phyloP scores from a whole-genome alignment of 2,113 vertebrate species.

The Chitala chitala region DNA sequence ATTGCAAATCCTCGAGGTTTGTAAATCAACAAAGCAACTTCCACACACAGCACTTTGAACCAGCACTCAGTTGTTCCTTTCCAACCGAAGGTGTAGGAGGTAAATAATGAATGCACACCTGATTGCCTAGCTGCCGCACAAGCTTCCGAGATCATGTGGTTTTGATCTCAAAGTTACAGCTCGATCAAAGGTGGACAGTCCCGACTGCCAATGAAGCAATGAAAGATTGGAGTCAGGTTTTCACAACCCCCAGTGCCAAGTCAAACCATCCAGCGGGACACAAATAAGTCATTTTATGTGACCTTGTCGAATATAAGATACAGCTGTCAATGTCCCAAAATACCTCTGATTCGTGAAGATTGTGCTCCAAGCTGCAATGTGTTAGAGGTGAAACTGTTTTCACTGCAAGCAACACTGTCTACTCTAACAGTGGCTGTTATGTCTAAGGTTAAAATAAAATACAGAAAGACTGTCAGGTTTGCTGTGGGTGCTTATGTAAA shows the following conservation, averaged over 20 bases:
- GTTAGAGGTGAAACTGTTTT: no score
- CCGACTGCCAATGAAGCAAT: not conserved
- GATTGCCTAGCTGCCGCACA: not conserved
- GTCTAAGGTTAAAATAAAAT: no score
- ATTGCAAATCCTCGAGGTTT: not conserved
- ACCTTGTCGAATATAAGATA: not conserved
- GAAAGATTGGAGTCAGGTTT: slow-evolving; percentile 4
- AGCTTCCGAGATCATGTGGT: not conserved
- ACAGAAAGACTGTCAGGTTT: not conserved
- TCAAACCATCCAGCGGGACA: not conserved
- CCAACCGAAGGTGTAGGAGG: not conserved
- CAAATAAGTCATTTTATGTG: slow-evolving; percentile 14
- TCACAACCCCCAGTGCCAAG: not conserved
- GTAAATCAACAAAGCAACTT: not conserved
- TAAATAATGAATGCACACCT: slow-evolving; percentile 11
- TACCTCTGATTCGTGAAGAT: no score
- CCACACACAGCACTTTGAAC: not conserved
- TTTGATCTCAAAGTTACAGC: slow-evolving; percentile 24
- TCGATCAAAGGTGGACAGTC: slow-evolving; percentile 2
- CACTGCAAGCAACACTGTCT: no score
- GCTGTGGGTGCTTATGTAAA: not conserved
- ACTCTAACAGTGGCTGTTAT: no score
- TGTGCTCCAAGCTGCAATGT: no score
- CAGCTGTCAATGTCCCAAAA: not conserved
- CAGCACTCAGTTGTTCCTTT: not conserved